Conservation (phyloP, 1,140 invertebrate genomes). For the Lethrus apterus region DNA sequence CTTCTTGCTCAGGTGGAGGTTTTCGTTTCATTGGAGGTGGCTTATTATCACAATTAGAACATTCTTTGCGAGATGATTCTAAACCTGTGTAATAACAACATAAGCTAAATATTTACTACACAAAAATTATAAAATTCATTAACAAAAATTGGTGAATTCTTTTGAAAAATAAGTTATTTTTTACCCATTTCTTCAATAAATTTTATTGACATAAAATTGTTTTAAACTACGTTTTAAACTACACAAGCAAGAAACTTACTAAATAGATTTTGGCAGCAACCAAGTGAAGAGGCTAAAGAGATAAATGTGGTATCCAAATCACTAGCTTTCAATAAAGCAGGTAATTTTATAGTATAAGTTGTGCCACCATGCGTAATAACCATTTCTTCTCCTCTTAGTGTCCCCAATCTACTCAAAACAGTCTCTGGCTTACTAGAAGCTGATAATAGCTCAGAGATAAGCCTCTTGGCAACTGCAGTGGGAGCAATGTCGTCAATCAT, state of each 20-base stretch:
- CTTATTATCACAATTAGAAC: constrained; percentile 28
- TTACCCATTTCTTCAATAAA: background rate
- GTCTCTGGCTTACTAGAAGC: constrained; percentile 35
- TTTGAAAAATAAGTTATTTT: background rate
- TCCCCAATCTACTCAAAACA: constrained; percentile 30
- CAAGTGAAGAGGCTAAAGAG: constrained; percentile 26
- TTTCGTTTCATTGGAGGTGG: constrained; percentile 30
- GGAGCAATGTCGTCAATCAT: constrained; percentile 41
- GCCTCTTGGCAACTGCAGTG: constrained; percentile 39
- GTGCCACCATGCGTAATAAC: constrained; percentile 31
- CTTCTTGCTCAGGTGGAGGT: constrained; percentile 47
- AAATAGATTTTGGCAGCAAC: constrained; percentile 37
- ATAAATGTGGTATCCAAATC: constrained; percentile 34
- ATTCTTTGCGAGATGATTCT: constrained; percentile 26
- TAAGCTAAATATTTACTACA: no score
- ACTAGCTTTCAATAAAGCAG: constrained; percentile 23
- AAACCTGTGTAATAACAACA: constrained; percentile 19
- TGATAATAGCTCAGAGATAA: constrained; percentile 28
- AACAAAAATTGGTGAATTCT: no score
- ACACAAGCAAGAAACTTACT: no score
- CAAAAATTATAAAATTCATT: no score
- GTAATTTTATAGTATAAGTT: constrained; percentile 37
- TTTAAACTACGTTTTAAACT: no score
- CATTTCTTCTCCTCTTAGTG: constrained; percentile 36
- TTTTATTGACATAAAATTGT: no score